Percentiles rank a stretch among this genome's conserved stretches.
phyloP scores from a whole-genome alignment of 2,797 vertebrate genomes.

The Steatocranus sp. region DNA sequence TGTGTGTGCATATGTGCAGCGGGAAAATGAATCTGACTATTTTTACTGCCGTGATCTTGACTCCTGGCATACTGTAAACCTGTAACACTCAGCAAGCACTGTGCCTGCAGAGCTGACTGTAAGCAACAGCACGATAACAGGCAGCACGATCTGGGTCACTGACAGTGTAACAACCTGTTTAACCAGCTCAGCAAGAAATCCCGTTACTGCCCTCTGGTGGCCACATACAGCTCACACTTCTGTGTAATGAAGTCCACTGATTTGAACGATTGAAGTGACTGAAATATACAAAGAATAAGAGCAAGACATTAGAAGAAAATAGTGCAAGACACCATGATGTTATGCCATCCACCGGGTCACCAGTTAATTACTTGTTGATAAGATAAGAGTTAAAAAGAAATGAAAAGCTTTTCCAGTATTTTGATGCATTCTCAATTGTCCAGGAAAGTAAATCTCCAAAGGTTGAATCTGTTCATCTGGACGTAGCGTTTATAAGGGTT shows the following conservation, averaged over 20 bases:
- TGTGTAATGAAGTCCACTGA: background rate
- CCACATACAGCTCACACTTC: background rate
- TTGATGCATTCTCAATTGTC: too few species aligned
- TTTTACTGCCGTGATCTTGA: background rate
- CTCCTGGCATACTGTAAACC: background rate
- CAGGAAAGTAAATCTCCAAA: too few species aligned
- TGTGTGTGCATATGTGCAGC: background rate
- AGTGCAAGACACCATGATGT: background rate
- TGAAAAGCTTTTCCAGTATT: background rate
- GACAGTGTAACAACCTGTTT: background rate
- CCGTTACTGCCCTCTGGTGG: conserved; percentile 34
- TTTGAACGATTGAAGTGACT: background rate
- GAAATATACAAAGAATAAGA: background rate
- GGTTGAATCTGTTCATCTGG: too few species aligned
- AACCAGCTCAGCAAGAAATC: background rate
- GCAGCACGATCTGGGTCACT: conserved; percentile 38
- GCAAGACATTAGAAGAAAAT: background rate
- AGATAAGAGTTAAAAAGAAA: background rate
- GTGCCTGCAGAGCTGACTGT: background rate
- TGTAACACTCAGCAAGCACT: background rate
- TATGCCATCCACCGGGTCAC: background rate
- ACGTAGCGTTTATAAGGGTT: too few species aligned
- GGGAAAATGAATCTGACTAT: background rate
- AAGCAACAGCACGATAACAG: background rate
- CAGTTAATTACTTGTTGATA: background rate